These are phyloP conservation scores for Euplagia quadripunctaria DNA, from an alignment of 2,888 invertebrate species.

Conservation along the genomic window DNA sequence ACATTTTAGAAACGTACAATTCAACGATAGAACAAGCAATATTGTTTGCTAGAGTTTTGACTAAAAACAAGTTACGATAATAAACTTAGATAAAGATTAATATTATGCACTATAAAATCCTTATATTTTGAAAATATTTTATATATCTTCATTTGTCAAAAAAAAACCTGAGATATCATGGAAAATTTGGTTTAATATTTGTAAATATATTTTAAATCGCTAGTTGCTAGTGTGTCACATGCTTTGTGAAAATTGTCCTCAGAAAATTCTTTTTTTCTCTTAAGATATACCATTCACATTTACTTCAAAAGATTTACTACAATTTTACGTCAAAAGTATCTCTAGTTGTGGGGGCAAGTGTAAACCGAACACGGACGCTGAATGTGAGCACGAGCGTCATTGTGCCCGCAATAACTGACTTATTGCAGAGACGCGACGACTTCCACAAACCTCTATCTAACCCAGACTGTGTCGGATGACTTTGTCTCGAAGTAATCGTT, in stretches of 20 bases:
- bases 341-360: constrained; percentile 33
- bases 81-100: no score
- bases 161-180: no score
- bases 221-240: no score
- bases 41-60: background rate
- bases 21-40: no score
- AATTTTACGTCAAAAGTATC: constrained; percentile 24
- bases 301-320: background rate
- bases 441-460: constrained; percentile 64
- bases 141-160: no score
- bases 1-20: no score
- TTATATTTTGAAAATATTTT: no score
- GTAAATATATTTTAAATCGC: no score
- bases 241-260: no score
- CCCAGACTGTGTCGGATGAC: constrained; percentile 39
- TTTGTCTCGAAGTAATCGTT: constrained; percentile 37
- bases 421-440: constrained; percentile 72
- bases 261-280: background rate
- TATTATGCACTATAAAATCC: no score
- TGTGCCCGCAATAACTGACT: constrained; percentile 69
- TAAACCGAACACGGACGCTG: constrained; percentile 43
- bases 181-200: no score
- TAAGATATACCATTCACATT: background rate
- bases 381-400: constrained; percentile 59
- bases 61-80: background rate